Percentiles rank a stretch among this genome's conserved stretches.
Conservation (phyloP, 2,888 invertebrate species). For the Platerodrilus igneus region DNA sequence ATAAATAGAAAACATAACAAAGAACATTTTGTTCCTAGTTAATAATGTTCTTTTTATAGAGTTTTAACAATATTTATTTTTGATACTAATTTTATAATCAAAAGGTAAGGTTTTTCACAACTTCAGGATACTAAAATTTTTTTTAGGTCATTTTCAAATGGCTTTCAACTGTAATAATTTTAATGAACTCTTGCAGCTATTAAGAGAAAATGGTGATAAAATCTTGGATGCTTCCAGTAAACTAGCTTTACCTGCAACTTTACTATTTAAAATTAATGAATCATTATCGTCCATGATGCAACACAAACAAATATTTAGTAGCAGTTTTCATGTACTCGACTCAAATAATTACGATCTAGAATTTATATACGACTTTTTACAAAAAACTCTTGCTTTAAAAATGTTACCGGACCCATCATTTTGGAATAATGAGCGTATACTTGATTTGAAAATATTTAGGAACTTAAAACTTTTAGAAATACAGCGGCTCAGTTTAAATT, state of each 20-base stretch:
- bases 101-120: too few relatives aligned
- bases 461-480: constrained; percentile 54
- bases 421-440: constrained; percentile 36
- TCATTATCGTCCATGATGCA: constrained; percentile 52
- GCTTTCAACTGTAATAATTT: constrained; percentile 32
- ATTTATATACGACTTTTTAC: constrained; percentile 60
- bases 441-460: constrained; percentile 58
- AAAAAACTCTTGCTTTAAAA: constrained; percentile 57
- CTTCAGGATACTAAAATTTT: too few relatives aligned
- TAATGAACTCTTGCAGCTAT: constrained; percentile 49
- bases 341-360: constrained; percentile 53
- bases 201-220: constrained; percentile 56
- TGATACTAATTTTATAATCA: too few relatives aligned
- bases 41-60: too few relatives aligned
- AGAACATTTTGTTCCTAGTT: too few relatives aligned
- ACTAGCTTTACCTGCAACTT: constrained; percentile 52
- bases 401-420: constrained; percentile 41
- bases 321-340: constrained; percentile 53
- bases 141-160: too few relatives aligned
- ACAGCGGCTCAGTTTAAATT: constrained; percentile 53
- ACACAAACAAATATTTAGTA: constrained; percentile 42
- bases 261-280: constrained; percentile 53
- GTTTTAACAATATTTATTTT: too few relatives aligned
- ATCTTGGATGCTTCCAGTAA: constrained; percentile 55
- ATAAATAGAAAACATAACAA: too few relatives aligned